These are phyloP conservation scores for Himalopsyche anomala DNA, from an alignment of 2,888 invertebrate genomes.

Conservation along the genomic window DNA sequence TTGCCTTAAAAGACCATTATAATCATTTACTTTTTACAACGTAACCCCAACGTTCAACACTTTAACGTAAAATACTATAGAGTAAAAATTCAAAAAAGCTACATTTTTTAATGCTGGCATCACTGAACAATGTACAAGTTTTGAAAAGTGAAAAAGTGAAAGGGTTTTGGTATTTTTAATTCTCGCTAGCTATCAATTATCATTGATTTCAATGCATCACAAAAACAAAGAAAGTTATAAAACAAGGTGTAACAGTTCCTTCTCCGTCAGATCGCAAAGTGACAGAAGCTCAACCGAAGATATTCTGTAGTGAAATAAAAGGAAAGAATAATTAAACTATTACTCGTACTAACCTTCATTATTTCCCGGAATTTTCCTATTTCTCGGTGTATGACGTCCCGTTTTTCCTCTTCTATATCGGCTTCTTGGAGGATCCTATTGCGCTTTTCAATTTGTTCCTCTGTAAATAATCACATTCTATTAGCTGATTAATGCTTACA, in stretches of 20 bases:
- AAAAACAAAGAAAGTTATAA: too few species aligned
- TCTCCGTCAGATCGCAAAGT: not conserved
- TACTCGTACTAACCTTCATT: conserved; percentile 87
- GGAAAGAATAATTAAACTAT: not conserved
- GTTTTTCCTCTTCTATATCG: conserved; percentile 96
- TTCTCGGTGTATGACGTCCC: conserved; percentile 96
- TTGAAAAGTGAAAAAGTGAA: too few species aligned
- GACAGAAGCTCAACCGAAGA: conserved; percentile 12
- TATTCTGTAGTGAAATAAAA: conserved; percentile 20
- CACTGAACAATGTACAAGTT: too few species aligned
- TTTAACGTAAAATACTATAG: too few species aligned
- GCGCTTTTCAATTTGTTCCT: conserved; percentile 81
- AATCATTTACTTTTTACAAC: too few species aligned
- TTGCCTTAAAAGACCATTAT: too few species aligned
- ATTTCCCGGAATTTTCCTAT: conserved; percentile 98
- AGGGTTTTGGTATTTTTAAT: too few species aligned
- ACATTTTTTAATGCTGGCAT: too few species aligned
- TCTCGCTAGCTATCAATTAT: too few species aligned
- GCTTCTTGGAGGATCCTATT: conserved; percentile 87
- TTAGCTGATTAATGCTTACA: not conserved
- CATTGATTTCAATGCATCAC: too few species aligned
- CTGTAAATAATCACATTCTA: conserved; percentile 70
- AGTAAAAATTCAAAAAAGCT: too few species aligned
- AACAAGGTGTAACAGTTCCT: not conserved
- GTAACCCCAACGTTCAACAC: too few species aligned